Conservation (phyloP, 2,888 invertebrate species). For the Acanthosoma haemorrhoidale region DNA sequence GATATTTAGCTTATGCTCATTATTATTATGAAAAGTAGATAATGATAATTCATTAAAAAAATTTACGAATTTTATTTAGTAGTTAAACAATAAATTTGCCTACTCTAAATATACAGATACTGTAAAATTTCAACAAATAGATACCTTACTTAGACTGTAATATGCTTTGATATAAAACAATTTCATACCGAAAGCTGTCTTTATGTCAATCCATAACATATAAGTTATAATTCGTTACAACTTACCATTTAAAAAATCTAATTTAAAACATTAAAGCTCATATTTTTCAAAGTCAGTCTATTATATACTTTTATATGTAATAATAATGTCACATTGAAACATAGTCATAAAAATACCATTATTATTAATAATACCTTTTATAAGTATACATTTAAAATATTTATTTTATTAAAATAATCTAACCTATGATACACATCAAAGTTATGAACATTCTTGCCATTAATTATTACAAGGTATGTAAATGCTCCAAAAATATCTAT, state of each 20-base stretch:
- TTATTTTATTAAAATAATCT: constrained; percentile 6
- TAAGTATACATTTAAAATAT: constrained; percentile 9
- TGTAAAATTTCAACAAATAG: no score
- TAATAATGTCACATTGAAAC: not conserved
- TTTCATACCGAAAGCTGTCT: no score
- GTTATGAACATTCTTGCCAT: no score
- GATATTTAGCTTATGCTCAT: no score
- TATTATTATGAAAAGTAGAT: no score
- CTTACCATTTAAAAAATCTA: constrained; percentile 5
- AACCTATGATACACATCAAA: constrained; percentile 2
- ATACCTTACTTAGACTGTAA: no score
- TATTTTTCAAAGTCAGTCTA: constrained; percentile 24
- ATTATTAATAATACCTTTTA: not conserved
- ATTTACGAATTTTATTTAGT: no score
- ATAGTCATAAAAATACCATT: constrained; percentile 14
- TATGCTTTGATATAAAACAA: no score
- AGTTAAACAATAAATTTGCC: no score
- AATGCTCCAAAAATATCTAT: constrained; percentile 12
- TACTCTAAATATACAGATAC: no score
- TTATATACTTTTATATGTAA: constrained; percentile 16
- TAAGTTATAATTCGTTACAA: constrained; percentile 8
- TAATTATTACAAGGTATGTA: not conserved
- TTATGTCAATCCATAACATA: constrained; percentile 14
- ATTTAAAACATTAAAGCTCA: constrained; percentile 24
- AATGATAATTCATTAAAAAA: no score